Percentiles rank a stretch among this genome's conserved stretches.
Evolutionary conservation across 2,113 vertebrate species (phyloP).

Genomic region (Prochilodus magdalenae): DNA sequence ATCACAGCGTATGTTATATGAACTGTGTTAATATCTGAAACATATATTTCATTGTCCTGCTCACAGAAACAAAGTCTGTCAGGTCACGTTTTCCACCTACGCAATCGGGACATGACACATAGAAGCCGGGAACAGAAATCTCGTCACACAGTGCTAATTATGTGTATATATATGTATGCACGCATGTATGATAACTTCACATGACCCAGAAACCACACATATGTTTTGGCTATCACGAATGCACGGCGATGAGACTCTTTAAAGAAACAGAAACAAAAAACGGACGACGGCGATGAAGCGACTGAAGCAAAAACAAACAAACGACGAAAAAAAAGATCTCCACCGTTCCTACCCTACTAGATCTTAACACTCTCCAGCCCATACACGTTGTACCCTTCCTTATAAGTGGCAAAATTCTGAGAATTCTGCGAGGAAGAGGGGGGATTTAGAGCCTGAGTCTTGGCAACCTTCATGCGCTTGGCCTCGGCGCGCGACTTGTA

Average conservation of each 20-base stretch:
- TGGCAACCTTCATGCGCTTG: slow-evolving; percentile 98
- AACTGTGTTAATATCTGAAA: too few species aligned
- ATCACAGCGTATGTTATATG: too few species aligned
- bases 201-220: not conserved
- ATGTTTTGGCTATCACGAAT: not conserved
- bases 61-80: too few species aligned
- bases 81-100: too few species aligned
- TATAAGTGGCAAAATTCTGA: slow-evolving; percentile 98
- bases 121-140: too few species aligned
- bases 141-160: too few species aligned
- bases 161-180: not conserved
- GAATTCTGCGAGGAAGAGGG: slow-evolving; percentile 95
- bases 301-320: slow-evolving; percentile 35
- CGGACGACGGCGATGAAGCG: slow-evolving; percentile 34
- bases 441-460: slow-evolving; percentile 93
- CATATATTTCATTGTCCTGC: too few species aligned
- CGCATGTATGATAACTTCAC: not conserved
- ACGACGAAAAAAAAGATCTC: slow-evolving; percentile 32
- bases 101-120: too few species aligned
- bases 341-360: slow-evolving; percentile 93
- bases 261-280: not conserved
- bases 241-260: not conserved
- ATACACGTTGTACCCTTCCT: slow-evolving; percentile 99
- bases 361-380: slow-evolving; percentile 99
- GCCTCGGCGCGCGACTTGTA: slow-evolving; percentile 98